phyloP scores from a whole-genome alignment of 1,140 invertebrate genomes.

The Lasioglossum albipes region DNA sequence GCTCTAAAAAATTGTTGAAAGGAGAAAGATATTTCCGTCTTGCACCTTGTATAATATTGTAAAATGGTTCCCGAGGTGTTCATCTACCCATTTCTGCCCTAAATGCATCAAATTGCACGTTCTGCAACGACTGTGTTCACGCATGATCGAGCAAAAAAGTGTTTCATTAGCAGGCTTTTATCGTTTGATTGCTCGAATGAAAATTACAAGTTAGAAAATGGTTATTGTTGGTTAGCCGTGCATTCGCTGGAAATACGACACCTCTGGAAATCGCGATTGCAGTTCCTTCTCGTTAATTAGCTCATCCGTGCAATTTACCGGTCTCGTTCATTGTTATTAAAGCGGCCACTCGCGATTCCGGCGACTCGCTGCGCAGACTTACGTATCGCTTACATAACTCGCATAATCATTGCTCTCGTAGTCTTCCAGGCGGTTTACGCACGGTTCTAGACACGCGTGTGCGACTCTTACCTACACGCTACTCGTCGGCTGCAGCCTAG shows the following conservation, averaged over 20 bases:
- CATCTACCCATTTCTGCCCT: too few relatives aligned
- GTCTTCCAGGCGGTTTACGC: conserved; percentile 27
- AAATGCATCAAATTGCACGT: too few relatives aligned
- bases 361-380: conserved; percentile 25
- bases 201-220: too few relatives aligned
- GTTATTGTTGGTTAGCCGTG: too few relatives aligned
- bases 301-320: not conserved
- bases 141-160: too few relatives aligned
- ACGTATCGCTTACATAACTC: conserved; percentile 61
- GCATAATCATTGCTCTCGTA: conserved; percentile 38
- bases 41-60: too few relatives aligned
- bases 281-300: not conserved
- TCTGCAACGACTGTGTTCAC: too few relatives aligned
- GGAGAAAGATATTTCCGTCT: too few relatives aligned
- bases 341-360: conserved; percentile 14
- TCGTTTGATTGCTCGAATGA: too few relatives aligned
- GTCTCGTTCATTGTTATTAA: conserved; percentile 24
- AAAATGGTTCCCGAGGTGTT: too few relatives aligned
- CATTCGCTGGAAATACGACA: not conserved
- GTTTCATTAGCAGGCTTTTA: too few relatives aligned
- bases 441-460: conserved; percentile 20
- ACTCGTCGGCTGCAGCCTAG: conserved; percentile 34
- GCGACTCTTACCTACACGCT: conserved; percentile 53
- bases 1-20: too few relatives aligned
- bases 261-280: not conserved